Evolutionary conservation across 64 coral and sea anemone species (phyloP).

Genomic region (Orbicella faveolata): DNA sequence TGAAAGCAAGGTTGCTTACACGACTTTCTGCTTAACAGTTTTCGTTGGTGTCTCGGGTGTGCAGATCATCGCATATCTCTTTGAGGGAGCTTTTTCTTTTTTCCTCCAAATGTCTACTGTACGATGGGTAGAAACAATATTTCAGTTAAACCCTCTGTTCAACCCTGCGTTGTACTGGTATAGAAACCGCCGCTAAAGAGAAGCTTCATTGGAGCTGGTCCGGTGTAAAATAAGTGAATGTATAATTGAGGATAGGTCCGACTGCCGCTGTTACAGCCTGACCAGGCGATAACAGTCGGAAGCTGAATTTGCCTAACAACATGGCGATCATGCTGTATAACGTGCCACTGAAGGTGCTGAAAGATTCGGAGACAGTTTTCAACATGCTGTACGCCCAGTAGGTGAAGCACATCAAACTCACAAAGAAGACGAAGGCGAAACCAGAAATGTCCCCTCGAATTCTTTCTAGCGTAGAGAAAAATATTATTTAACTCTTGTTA

Average conservation of each 20-base stretch:
- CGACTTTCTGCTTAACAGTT: too few species aligned
- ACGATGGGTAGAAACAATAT: too few species aligned
- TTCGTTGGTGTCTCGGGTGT: too few species aligned
- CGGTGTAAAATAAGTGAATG: not conserved
- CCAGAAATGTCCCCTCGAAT: conserved; percentile 42
- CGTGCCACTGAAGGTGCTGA: conserved; percentile 43
- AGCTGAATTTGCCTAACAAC: conserved; percentile 53
- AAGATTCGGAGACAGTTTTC: conserved; percentile 2
- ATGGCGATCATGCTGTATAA: conserved; percentile 50
- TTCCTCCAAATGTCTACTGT: too few species aligned
- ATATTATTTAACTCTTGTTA: conserved; percentile 76
- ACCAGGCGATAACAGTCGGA: conserved; percentile 40
- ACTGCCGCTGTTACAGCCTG: not conserved
- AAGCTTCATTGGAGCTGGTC: too few species aligned
- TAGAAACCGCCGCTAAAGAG: too few species aligned
- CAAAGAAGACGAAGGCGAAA: conserved; percentile 32
- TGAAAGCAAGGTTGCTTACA: too few species aligned
- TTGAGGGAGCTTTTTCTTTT: too few species aligned
- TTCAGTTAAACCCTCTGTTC: too few species aligned
- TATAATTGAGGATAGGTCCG: conserved; percentile 54
- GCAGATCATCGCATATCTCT: too few species aligned
- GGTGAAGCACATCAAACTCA: conserved; percentile 37
- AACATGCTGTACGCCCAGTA: conserved; percentile 53
- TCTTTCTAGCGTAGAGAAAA: conserved; percentile 45
- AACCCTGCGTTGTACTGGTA: too few species aligned